These are phyloP conservation scores for Pontoporia blainvillei DNA, from an alignment of 2,113 vertebrate genomes.

Conservation along the genomic window DNA sequence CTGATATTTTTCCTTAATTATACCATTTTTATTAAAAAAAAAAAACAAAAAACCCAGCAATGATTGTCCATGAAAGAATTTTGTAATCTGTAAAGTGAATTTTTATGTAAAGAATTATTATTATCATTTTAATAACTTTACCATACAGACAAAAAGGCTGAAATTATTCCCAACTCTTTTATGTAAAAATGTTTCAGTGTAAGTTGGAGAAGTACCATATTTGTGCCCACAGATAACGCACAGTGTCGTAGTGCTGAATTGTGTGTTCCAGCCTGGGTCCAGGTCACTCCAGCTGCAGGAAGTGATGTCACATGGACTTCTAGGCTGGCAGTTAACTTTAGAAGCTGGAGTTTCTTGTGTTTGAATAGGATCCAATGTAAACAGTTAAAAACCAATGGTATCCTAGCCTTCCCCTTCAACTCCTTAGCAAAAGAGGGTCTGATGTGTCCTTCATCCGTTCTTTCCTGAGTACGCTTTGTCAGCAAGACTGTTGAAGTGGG, in stretches of 20 bases:
- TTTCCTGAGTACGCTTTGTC: not conserved
- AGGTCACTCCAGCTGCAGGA: not conserved
- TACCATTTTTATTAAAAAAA: not conserved
- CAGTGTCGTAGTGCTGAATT: no score
- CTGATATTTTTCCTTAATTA: conserved; percentile 27
- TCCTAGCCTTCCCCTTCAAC: not conserved
- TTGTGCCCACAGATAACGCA: not conserved
- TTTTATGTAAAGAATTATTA: not conserved
- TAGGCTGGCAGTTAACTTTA: not conserved
- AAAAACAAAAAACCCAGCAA: not conserved
- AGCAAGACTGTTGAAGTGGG: not conserved
- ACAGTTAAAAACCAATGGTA: not conserved
- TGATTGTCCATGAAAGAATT: not conserved
- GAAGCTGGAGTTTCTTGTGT: not conserved
- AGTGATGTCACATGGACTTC: not conserved
- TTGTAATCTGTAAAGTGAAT: not conserved
- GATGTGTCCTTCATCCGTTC: not conserved
- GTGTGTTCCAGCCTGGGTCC: not conserved
- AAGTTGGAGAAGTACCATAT: not conserved
- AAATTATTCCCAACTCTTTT: not conserved
- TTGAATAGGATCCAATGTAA: not conserved
- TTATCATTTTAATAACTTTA: not conserved
- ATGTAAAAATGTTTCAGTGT: not conserved
- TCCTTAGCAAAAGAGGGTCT: not conserved
- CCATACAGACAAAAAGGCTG: not conserved